Conservation (phyloP, 2,113 vertebrate genomes). For the Paraplagusia blochii region DNA sequence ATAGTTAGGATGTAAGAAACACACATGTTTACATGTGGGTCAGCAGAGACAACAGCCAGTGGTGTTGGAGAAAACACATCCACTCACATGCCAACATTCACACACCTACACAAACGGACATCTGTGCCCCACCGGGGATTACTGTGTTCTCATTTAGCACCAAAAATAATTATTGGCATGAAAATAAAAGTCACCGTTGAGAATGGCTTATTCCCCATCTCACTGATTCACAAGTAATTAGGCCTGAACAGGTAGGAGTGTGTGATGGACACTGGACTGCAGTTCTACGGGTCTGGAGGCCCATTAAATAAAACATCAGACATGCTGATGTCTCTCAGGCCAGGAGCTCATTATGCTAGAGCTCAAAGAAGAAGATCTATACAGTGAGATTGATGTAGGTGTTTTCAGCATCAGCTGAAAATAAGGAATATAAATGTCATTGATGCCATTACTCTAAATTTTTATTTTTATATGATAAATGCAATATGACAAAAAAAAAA, state of each 20-base stretch:
- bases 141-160: slow-evolving; percentile 63
- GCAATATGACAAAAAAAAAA: no score
- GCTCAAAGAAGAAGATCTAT: slow-evolving; percentile 29
- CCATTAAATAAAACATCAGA: slow-evolving; percentile 67
- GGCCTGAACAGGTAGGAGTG: slow-evolving; percentile 53
- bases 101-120: slow-evolving; percentile 56
- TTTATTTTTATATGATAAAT: neutral
- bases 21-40: slow-evolving; percentile 21
- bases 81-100: slow-evolving; percentile 5
- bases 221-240: slow-evolving; percentile 58
- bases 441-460: neutral
- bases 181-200: slow-evolving; percentile 55
- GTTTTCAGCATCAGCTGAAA: slow-evolving; percentile 31
- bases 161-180: slow-evolving; percentile 59
- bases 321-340: slow-evolving; percentile 26
- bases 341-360: slow-evolving; percentile 60
- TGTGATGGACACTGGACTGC: slow-evolving; percentile 38
- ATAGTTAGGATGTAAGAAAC: slow-evolving; percentile 15
- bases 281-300: slow-evolving; percentile 41
- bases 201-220: slow-evolving; percentile 54
- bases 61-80: slow-evolving; percentile 32
- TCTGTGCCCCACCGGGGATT: slow-evolving; percentile 72
- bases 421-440: slow-evolving; percentile 31
- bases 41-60: slow-evolving; percentile 25
- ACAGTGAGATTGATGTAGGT: slow-evolving; percentile 41